Evolutionary conservation across 2,888 invertebrate species (phyloP), one percentile per base, ranked within the genome.

Genomic region (Ophraella communa): DNA sequence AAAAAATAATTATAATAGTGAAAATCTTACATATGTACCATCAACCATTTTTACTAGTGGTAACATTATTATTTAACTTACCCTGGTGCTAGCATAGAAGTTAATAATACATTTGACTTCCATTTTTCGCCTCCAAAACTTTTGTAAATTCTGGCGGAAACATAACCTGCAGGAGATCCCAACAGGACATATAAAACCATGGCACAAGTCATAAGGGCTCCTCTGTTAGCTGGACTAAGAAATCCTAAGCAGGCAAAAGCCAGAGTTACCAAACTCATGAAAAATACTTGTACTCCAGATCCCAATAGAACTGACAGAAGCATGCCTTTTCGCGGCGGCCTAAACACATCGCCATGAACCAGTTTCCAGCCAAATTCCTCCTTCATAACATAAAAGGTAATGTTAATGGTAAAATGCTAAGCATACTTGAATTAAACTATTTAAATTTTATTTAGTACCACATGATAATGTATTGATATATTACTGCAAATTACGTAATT

Each of bases 191-290:
- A 99, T 67, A 97, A 87, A 1, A 98, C 94, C 87, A 99, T 89
- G 23, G 96, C 93, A 80, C 98, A 98, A 0, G 98, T 99, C 98
- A 99, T 99, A 65, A 99, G 84, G 0, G 98, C 96, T 7, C 99
- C 99, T 76, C 99, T 90, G 84, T 99, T 98, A 3, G 98, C 98
- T 0, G 99, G 99, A 8, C 98, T 98, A 62, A 99, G 86, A 84
- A 99, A 99, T 59, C 99, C 99, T 69, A 99, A 88, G 81, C 98
- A 98, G n/a, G 99, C 99, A 84, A 99, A 98, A 14, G 94, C 96
- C 63, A 99, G 84, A 0, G 98, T 98, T 56, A 98, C 93, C 55
- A 98, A 85, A 0, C 95, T 91, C 98, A 99, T 98, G 78, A 92
- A 94, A 78, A 97, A 92, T 8, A 96, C 95, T 87, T 99, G 98